These are phyloP conservation scores for Acanthaster planci DNA, from an alignment of 35 echinoderm and acorn worm species.

Conservation along the genomic window DNA sequence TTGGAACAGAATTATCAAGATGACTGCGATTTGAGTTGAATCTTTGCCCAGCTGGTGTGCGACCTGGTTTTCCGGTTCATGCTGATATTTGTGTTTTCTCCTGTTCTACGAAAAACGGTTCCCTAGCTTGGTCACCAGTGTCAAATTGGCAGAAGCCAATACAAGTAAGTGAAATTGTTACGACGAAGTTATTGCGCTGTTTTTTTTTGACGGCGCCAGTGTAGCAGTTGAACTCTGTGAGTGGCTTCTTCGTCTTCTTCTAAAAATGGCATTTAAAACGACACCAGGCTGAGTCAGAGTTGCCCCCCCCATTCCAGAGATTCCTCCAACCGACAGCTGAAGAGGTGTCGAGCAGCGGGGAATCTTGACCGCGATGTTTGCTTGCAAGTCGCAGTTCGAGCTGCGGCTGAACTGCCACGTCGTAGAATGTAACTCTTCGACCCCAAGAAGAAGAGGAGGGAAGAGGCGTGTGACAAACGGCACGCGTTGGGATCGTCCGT, in stretches of 20 bases:
- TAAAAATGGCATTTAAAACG: conserved; percentile 14
- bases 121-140: neutral
- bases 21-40: no score
- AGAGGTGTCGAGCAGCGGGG: conserved; percentile 20
- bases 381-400: neutral
- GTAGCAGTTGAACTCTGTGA: no score
- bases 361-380: neutral
- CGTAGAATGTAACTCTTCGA: neutral
- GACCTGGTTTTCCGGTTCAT: no score
- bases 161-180: neutral
- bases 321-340: neutral
- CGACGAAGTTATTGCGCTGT: no score
- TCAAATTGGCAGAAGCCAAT: neutral
- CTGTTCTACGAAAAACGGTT: no score
- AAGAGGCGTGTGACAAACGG: neutral
- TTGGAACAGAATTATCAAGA: no score
- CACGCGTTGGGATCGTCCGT: neutral
- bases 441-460: neutral
- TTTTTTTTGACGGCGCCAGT: no score
- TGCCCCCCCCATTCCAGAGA: conserved; percentile 12
- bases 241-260: neutral
- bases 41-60: no score
- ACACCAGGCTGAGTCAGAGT: neutral
- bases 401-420: neutral
- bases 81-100: no score